phyloP scores from a whole-genome alignment of 2,113 vertebrate genomes.

The Junco hyemalis region DNA sequence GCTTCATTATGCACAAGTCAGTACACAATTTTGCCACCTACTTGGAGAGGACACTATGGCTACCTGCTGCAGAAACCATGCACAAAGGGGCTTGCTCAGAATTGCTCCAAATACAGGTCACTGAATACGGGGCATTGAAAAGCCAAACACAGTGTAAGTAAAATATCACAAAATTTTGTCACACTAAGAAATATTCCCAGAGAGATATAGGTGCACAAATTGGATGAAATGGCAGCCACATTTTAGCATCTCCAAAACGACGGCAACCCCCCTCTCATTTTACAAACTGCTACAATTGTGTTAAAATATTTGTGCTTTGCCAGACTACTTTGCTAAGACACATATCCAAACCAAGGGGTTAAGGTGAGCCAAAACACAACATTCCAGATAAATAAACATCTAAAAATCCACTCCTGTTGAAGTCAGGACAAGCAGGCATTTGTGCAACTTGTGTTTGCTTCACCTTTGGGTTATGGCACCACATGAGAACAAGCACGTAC shows the following conservation, averaged over 20 bases:
- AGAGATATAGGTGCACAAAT: background rate
- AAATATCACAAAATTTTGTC: background rate
- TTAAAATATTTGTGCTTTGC: constrained; percentile 20
- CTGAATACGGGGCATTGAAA: background rate
- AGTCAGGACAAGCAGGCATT: constrained; percentile 55
- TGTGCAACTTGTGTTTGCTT: constrained; percentile 65
- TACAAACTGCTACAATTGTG: background rate
- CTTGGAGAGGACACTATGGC: background rate
- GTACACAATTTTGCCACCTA: constrained; percentile 61
- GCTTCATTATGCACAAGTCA: constrained; percentile 51
- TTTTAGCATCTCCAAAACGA: accelerated
- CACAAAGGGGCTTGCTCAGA: background rate
- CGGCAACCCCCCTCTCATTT: background rate
- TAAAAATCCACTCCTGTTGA: constrained; percentile 1
- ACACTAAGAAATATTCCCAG: background rate
- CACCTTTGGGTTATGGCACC: constrained; percentile 50
- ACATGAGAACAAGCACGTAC: constrained; percentile 60
- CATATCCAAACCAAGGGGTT: constrained; percentile 17
- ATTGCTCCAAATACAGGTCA: background rate
- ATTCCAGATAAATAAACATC: constrained; percentile 54
- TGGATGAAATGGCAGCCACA: background rate
- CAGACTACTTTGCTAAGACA: background rate
- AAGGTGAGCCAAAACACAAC: constrained; percentile 44
- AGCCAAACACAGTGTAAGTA: background rate
- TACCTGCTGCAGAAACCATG: background rate